Evolutionary conservation across 2,113 vertebrate genomes (phyloP), one percentile per base, ranked within the genome.

Genomic region (Vimba vimba): DNA sequence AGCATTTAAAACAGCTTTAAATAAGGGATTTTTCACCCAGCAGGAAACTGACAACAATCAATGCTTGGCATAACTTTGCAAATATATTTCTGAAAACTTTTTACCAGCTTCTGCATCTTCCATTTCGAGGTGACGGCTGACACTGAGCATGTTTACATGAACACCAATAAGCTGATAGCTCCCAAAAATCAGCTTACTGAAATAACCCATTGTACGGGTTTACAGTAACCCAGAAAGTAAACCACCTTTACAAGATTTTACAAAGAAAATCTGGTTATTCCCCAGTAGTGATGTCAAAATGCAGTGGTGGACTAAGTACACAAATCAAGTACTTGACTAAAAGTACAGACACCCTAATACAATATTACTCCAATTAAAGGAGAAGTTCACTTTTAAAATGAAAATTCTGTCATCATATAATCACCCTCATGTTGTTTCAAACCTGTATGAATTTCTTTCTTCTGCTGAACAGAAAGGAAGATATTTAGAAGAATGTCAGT

Each of bases 1-100:
- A 57, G 76, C 19, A 55, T 57, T 78, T 57, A 78, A 78, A 78
- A 78, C 27, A 12, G 27, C 17, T 78, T 78, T 23, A 60, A 60
- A 79, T 47, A 74, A 71, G 36, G 68, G 36, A 8, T 71, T 71
- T 43, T 43, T 73, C 10, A 43, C 36, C 36, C 23, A 25, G 36
- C 57, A 45, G 30, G 30, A 79, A 62, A 17, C 12, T 19, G 33
- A 12, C 43, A 74, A 47, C 68, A 71, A 71, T n/a, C 68, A 43
- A n/a, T 73, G 36, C 21, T 43, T 73, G 69, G 69, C 36, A 43
- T 73, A 50, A 17, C 71, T 75, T 75, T 25, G 73, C n/a, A 27
- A 75, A 50, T 25, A 1, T 25, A 47, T 50, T 12, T 43, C 12
- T 75, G 23, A 8, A 69, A 36, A 15, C 6, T 73, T 71, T 73